Evolutionary conservation across 2,797 vertebrate species (phyloP).

Genomic region (Leptoclinus maculatus): DNA sequence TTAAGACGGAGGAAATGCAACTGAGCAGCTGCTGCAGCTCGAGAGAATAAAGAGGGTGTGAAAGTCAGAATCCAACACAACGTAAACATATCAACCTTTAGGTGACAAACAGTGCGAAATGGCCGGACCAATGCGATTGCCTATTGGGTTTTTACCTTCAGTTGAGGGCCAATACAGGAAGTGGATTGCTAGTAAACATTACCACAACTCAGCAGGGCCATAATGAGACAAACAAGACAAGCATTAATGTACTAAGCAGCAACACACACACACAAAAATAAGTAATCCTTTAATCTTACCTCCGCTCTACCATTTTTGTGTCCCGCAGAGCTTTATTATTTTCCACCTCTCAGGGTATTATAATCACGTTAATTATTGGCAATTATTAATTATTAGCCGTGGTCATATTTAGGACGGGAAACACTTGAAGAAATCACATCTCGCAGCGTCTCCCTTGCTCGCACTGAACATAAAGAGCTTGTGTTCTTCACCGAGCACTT

Average conservation of each 20-base stretch:
- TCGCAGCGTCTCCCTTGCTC: not conserved
- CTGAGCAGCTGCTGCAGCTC: constrained; percentile 27
- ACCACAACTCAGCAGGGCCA: constrained; percentile 13
- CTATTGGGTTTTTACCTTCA: constrained; percentile 15
- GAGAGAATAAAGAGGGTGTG: not conserved
- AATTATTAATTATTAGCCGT: constrained; percentile 25
- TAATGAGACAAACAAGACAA: constrained; percentile 31
- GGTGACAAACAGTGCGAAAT: constrained; percentile 5
- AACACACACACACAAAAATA: constrained; percentile 6
- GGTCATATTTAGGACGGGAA: constrained; percentile 44
- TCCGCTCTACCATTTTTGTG: constrained; percentile 12
- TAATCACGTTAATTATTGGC: constrained; percentile 45
- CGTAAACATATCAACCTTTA: constrained; percentile 1
- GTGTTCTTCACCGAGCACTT: constrained; percentile 2
- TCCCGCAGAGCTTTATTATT: constrained; percentile 54
- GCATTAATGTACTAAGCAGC: constrained; percentile 19
- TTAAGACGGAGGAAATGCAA: constrained; percentile 19
- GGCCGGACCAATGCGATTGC: not conserved
- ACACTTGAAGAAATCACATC: constrained; percentile 39
- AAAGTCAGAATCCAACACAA: constrained; percentile 23
- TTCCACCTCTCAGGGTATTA: constrained; percentile 44
- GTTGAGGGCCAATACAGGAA: constrained; percentile 7
- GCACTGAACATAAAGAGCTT: not conserved
- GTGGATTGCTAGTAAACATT: constrained; percentile 23
- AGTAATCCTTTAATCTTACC: constrained; percentile 54